phyloP scores from a whole-genome alignment of 2,113 vertebrate species.

The Diadophis punctatus region DNA sequence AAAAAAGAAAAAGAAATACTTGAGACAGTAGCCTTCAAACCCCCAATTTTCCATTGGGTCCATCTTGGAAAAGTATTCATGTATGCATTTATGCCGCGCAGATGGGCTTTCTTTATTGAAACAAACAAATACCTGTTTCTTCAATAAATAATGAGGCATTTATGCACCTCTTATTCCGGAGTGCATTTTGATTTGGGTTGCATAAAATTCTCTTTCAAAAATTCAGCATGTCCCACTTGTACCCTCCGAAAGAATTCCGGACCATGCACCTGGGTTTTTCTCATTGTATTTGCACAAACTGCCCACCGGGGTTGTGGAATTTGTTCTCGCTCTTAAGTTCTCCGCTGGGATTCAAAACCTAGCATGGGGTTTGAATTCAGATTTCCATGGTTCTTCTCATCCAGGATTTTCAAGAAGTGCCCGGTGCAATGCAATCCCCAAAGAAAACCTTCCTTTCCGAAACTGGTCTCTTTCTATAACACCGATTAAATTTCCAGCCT shows the following conservation, averaged over 20 bases:
- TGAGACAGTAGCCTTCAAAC: not conserved
- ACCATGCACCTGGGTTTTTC: not conserved
- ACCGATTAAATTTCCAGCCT: constrained; percentile 15
- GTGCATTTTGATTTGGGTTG: not conserved
- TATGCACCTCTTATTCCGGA: not conserved
- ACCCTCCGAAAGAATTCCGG: not conserved
- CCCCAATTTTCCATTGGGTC: not conserved
- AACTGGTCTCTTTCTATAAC: not conserved
- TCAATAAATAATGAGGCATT: not conserved
- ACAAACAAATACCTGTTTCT: not conserved
- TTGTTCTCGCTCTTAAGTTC: not conserved
- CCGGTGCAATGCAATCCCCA: constrained; percentile 48
- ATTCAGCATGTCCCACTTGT: not conserved
- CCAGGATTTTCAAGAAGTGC: constrained; percentile 31
- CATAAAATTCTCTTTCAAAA: not conserved
- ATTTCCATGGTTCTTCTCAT: not conserved
- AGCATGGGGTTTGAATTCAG: not conserved
- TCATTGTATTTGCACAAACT: not conserved
- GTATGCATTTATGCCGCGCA: not conserved
- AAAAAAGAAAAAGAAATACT: not conserved
- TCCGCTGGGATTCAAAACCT: not conserved
- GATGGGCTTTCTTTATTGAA: not conserved
- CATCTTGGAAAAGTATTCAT: not conserved
- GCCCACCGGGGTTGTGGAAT: not conserved
- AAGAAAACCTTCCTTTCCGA: constrained; percentile 30